Percentiles rank a stretch among this genome's conserved stretches.
phyloP scores from a whole-genome alignment of 2,113 vertebrate species.

The Balaeniceps rex region DNA sequence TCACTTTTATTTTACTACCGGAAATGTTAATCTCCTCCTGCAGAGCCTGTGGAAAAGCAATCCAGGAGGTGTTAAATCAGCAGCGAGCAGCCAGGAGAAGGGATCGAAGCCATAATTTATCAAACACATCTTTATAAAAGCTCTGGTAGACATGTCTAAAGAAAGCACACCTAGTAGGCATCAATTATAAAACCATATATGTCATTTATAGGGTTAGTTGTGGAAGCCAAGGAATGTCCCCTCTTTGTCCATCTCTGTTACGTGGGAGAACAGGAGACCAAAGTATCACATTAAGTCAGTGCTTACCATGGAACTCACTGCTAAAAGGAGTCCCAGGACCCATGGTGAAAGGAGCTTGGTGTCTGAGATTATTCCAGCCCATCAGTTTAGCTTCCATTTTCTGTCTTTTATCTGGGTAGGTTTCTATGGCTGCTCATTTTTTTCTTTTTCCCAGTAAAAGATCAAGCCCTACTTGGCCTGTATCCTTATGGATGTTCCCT shows the following conservation, averaged over 20 bases:
- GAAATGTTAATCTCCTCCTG: constrained; percentile 90
- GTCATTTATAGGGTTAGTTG: background rate
- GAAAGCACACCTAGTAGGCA: background rate
- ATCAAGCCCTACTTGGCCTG: background rate
- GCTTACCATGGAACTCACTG: background rate
- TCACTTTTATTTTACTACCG: constrained; percentile 86
- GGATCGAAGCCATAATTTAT: constrained; percentile 32
- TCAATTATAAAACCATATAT: background rate
- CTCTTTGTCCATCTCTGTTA: background rate
- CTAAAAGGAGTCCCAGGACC: background rate
- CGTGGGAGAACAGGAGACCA: background rate
- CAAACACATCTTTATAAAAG: constrained; percentile 27
- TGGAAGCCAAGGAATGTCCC: background rate
- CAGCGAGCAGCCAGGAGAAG: background rate
- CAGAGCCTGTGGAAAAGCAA: constrained; percentile 78
- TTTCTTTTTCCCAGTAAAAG: background rate
- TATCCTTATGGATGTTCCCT: background rate
- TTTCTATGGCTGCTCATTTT: background rate
- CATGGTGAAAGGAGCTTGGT: background rate
- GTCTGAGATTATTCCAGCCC: background rate
- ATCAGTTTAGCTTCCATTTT: background rate
- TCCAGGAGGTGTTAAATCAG: constrained; percentile 30
- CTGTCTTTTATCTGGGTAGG: background rate
- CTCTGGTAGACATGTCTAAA: background rate
- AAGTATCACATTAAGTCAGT: background rate